phyloP scores from a whole-genome alignment of 2,797 vertebrate species.

The Pampus argenteus region DNA sequence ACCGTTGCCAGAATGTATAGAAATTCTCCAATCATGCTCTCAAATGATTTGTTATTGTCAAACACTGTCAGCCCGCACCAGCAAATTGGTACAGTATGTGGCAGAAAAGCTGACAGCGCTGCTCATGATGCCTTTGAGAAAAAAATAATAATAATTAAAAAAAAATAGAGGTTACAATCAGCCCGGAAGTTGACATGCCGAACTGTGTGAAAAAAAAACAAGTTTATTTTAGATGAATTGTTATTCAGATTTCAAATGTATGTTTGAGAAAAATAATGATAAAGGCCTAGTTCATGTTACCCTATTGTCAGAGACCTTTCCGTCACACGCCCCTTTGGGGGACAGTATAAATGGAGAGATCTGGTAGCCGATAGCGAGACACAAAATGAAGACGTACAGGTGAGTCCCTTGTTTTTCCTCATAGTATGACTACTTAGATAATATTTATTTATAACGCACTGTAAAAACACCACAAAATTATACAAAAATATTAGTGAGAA shows the following conservation, averaged over 20 bases:
- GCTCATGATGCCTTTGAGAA: too few species aligned
- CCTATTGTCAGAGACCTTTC: constrained; percentile 60
- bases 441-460: not conserved
- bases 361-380: not conserved
- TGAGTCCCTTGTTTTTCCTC: constrained; percentile 47
- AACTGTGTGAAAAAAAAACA: not conserved
- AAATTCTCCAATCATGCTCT: not conserved
- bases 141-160: too few species aligned
- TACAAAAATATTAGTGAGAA: not conserved
- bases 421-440: not conserved
- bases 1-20: not conserved
- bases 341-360: constrained; percentile 75
- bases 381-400: constrained; percentile 63
- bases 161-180: not conserved
- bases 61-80: not conserved
- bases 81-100: not conserved
- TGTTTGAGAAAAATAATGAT: constrained; percentile 23
- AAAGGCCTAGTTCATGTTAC: constrained; percentile 71
- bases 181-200: not conserved
- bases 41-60: not conserved
- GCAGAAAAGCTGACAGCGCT: not conserved
- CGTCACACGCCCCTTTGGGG: constrained; percentile 66
- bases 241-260: constrained; percentile 12
- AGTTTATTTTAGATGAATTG: not conserved
- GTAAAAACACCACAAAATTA: not conserved